Percentiles rank a stretch among this genome's conserved stretches.
Conservation (phyloP, 2,113 vertebrate species). For the Pygoscelis antarcticus region DNA sequence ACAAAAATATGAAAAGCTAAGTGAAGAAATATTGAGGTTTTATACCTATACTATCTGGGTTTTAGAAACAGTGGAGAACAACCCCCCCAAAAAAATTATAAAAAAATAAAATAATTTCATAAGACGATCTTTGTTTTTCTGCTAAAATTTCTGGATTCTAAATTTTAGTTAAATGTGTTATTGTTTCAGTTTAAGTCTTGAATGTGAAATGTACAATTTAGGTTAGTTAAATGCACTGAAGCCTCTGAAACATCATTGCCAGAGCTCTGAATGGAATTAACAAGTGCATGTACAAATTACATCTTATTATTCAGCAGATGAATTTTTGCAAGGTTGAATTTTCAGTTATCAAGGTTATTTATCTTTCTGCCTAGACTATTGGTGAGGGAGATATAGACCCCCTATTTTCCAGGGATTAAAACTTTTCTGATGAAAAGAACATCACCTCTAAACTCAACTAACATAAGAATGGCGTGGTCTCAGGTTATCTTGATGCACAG, state of each 20-base stretch:
- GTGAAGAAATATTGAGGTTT: background rate
- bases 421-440: background rate
- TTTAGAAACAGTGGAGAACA: background rate
- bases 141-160: background rate
- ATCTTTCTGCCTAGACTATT: conserved; percentile 17
- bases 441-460: background rate
- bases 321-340: conserved; percentile 50
- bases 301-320: conserved; percentile 43
- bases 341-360: conserved; percentile 43
- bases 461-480: background rate
- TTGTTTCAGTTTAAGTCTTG: background rate
- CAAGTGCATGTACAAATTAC: conserved; percentile 28
- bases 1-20: background rate
- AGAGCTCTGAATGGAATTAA: conserved; percentile 32
- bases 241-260: background rate
- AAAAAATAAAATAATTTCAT: background rate
- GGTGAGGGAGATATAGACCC: background rate
- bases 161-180: background rate
- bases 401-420: background rate
- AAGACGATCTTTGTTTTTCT: background rate
- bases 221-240: background rate
- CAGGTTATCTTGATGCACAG: background rate
- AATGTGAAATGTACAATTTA: conserved; percentile 10
- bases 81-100: fast-evolving
- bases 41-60: background rate